Conservation (phyloP, 2,797 vertebrate species). For the Sciurus vulgaris region DNA sequence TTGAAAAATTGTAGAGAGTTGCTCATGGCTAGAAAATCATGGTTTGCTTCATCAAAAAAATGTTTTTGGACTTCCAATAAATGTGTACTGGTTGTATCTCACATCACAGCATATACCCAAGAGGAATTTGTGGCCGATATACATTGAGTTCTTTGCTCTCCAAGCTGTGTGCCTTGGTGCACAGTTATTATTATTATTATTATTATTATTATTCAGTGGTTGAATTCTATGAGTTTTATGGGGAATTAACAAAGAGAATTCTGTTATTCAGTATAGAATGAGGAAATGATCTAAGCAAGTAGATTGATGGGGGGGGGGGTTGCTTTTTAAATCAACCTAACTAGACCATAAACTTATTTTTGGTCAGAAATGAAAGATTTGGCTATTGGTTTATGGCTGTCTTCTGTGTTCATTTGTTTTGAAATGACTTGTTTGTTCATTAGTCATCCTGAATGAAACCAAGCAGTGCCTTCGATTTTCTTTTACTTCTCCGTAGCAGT, state of each 20-base stretch:
- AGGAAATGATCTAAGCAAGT: neutral
- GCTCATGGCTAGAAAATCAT: neutral
- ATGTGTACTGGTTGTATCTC: neutral
- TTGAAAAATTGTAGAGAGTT: conserved; percentile 27
- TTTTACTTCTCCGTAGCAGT: neutral
- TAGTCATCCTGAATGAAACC: neutral
- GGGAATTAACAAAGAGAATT: neutral
- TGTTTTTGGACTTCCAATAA: neutral
- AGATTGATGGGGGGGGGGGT: neutral
- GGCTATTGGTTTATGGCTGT: neutral
- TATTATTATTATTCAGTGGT: too few species aligned
- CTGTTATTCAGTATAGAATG: neutral
- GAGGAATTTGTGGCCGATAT: neutral
- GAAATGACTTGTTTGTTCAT: neutral
- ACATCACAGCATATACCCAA: neutral
- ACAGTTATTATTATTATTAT: too few species aligned
- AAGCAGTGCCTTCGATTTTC: neutral
- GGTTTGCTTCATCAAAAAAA: neutral
- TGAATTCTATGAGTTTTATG: neutral
- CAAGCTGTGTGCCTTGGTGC: neutral
- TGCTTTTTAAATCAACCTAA: neutral
- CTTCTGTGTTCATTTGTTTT: neutral
- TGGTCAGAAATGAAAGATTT: conserved; percentile 3
- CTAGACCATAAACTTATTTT: neutral
- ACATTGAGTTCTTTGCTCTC: neutral